A percentile compares a stretch with the other conserved stretches of the same genome.
Evolutionary conservation across 2,113 vertebrate species (phyloP).

Genomic region (Neopipo cinnamomea): DNA sequence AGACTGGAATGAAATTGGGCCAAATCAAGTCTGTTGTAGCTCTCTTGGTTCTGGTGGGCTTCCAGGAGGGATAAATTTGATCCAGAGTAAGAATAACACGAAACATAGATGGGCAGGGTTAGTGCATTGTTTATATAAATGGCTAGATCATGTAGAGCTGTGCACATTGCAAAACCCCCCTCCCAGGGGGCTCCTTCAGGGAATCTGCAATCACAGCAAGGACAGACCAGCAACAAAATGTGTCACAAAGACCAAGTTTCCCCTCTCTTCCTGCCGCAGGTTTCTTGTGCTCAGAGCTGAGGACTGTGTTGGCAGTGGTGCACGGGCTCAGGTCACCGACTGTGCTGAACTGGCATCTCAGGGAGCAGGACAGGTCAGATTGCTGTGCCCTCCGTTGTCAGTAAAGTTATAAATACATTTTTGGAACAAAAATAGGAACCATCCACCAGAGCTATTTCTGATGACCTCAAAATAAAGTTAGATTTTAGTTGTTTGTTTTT

Average conservation of each 20-base stretch:
- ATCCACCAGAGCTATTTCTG: slow-evolving; percentile 21
- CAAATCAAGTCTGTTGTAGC: not conserved
- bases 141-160: not conserved
- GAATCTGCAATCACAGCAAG: not conserved
- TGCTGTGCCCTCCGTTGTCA: not conserved
- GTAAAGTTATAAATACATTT: slow-evolving; percentile 10
- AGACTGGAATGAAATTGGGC: not conserved
- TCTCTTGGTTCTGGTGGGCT: not conserved
- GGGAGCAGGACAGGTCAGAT: not conserved
- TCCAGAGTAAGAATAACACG: not conserved
- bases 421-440: slow-evolving; percentile 35
- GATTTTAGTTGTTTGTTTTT: not conserved
- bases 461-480: not conserved
- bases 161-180: not conserved
- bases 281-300: not conserved
- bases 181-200: not conserved
- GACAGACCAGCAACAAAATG: not conserved
- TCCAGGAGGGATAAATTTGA: not conserved
- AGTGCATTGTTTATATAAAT: not conserved
- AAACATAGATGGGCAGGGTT: not conserved
- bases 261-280: not conserved
- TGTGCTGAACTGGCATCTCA: not conserved
- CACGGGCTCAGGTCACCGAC: not conserved
- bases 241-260: not conserved
- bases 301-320: not conserved